A percentile compares a stretch with the other conserved stretches of the same genome.
phyloP scores from a whole-genome alignment of 2,888 invertebrate species.

The Mesochorus sp. region DNA sequence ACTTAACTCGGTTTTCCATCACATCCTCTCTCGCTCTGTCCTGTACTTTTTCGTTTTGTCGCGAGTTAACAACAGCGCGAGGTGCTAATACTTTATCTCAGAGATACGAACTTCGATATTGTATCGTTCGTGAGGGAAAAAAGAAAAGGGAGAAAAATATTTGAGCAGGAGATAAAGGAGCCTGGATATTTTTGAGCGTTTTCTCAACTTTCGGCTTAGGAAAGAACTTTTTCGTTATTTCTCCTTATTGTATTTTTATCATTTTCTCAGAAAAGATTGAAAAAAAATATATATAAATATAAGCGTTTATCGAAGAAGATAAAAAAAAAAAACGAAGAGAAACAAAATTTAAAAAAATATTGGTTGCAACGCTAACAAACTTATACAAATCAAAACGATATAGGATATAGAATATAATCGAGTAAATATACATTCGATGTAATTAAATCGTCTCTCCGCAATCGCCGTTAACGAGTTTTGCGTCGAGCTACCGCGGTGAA shows the following conservation, averaged over 20 bases:
- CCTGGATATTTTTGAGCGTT: not conserved
- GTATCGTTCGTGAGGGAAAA: not conserved
- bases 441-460: not conserved
- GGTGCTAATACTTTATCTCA: slow-evolving; percentile 16
- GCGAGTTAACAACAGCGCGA: not conserved
- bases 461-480: not conserved
- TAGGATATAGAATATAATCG: not conserved
- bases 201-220: not conserved
- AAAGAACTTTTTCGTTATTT: slow-evolving; percentile 5
- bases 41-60: slow-evolving; percentile 1
- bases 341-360: not conserved
- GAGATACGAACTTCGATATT: slow-evolving; percentile 43
- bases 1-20: not conserved
- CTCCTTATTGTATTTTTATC: not conserved
- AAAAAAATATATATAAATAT: not conserved
- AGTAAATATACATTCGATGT: not conserved
- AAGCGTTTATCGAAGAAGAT: not conserved
- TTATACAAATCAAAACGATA: not conserved
- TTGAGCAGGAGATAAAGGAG: not conserved
- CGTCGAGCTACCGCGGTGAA: not conserved
- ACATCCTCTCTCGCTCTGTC: not conserved
- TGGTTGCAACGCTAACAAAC: too few relatives aligned
- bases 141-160: not conserved
- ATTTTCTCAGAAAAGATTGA: too few relatives aligned
- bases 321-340: not conserved